Evolutionary conservation across 2,797 vertebrate species (phyloP).

Genomic region (Gobionotothen gibberifrons): DNA sequence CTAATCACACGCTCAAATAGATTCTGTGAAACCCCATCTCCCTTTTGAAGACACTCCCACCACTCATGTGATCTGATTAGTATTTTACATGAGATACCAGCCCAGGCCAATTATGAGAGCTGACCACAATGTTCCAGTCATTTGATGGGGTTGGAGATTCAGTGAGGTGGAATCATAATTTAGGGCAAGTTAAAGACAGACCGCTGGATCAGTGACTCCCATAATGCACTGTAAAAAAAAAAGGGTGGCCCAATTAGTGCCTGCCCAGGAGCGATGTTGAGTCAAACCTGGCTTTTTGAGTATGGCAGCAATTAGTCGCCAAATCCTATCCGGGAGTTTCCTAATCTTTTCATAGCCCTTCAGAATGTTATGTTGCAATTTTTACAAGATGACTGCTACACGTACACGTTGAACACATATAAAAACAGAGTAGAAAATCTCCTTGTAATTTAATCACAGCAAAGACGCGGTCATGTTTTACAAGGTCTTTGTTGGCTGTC

Average conservation of each 20-base stretch:
- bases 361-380: slow-evolving; percentile 9
- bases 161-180: slow-evolving; percentile 78
- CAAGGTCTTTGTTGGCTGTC: not conserved
- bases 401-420: not conserved
- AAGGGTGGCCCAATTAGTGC: slow-evolving; percentile 77
- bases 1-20: slow-evolving; percentile 77
- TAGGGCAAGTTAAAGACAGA: slow-evolving; percentile 74
- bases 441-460: not conserved
- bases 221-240: slow-evolving; percentile 69
- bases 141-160: slow-evolving; percentile 71
- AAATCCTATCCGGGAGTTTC: slow-evolving; percentile 39
- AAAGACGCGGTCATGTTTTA: not conserved
- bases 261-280: slow-evolving; percentile 55
- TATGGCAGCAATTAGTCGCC: slow-evolving; percentile 41
- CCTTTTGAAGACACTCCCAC: slow-evolving; percentile 71
- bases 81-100: slow-evolving; percentile 76
- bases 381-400: slow-evolving; percentile 2
- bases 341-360: slow-evolving; percentile 33
- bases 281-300: slow-evolving; percentile 42
- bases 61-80: slow-evolving; percentile 78
- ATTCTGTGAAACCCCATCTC: slow-evolving; percentile 76
- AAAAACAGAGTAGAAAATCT: not conserved
- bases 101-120: slow-evolving; percentile 72
- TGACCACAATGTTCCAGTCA: slow-evolving; percentile 78
- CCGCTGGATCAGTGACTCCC: slow-evolving; percentile 66